phyloP scores from a whole-genome alignment of 2,797 vertebrate genomes.

The Coilia nasus region DNA sequence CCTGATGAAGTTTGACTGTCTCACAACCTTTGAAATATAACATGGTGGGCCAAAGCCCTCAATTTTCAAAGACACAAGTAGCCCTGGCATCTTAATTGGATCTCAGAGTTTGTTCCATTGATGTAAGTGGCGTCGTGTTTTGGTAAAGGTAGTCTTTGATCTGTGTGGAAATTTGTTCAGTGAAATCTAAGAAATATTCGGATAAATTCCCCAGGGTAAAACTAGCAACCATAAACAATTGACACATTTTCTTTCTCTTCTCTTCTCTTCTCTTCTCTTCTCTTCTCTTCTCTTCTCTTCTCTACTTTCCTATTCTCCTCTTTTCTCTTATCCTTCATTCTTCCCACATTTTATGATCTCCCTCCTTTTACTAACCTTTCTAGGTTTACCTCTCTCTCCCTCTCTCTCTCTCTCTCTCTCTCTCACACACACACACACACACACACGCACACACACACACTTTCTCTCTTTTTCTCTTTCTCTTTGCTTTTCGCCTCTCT shows the following conservation, averaged over 20 bases:
- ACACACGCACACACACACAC: background rate
- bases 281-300: no score
- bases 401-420: no score
- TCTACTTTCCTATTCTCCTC: no score
- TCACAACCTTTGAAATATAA: constrained; percentile 6
- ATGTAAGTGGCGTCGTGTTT: background rate
- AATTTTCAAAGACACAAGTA: background rate
- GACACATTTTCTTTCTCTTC: background rate
- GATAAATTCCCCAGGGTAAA: background rate
- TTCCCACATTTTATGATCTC: background rate
- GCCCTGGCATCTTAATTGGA: background rate
- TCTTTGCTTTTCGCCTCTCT: background rate
- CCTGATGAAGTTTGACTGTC: background rate
- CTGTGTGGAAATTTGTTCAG: background rate
- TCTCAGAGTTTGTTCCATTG: background rate
- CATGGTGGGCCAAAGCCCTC: background rate
- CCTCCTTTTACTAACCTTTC: no score
- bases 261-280: background rate
- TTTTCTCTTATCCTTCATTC: background rate
- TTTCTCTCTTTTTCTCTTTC: background rate
- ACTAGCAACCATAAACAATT: background rate
- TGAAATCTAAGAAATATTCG: background rate
- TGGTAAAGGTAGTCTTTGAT: constrained; percentile 1
- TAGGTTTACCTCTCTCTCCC: no score
- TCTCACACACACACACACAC: no score